Base-by-base conservation (phyloP, 2,113 vertebrate genomes). In the Perca schrenkii region DNA sequence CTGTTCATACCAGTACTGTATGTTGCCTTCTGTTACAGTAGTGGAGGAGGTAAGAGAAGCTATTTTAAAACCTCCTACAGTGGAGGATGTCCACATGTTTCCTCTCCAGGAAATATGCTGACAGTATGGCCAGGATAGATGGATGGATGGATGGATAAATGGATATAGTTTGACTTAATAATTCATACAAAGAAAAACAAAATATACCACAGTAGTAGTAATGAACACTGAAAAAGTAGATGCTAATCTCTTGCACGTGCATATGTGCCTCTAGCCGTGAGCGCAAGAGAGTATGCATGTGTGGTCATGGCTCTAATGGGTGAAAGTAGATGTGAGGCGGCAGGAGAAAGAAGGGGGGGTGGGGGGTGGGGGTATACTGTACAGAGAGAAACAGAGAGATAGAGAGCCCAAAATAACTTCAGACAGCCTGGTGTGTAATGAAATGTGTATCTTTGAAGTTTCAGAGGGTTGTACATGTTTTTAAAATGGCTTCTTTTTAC, bases 41-140 rank as follows among this genome's bases (percentile, higher is more conserved):
- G 80, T 66, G 82, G 71, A 84, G 82, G 87, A 89, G 74, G 78
- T 34, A 87, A 53, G 54, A 80, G 63, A 62, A n/a, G 84, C 78
- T 90, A 91, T 92, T 91, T 92, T 80, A 87, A 89, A 83, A 73
- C 62, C 64, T 67, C 72, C 49, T 31, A 81, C 64, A 67, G 81
- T 60, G 72, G 64, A 82, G 74, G 80, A 61, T 65, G 77, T 66
- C 76, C 63, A 87, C 49, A 16, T 84, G 69, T 56, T 74, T 73
- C 69, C 60, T 79, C 64, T 71, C 12, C 21, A 47, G 31, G 49
- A 77, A 47, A 72, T 22, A 68, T 50, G 34, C 62, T 31, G 11
- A 60, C 61, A 53, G 17, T 58, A 43, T 67, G 47, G 64, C 7
- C 1, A 22, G n/a, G 17, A 19, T 28, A 31, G 50, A 70, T 8